These are phyloP conservation scores for Podarcis muralis DNA, from an alignment of 2,113 vertebrate species.

Conservation along the genomic window DNA sequence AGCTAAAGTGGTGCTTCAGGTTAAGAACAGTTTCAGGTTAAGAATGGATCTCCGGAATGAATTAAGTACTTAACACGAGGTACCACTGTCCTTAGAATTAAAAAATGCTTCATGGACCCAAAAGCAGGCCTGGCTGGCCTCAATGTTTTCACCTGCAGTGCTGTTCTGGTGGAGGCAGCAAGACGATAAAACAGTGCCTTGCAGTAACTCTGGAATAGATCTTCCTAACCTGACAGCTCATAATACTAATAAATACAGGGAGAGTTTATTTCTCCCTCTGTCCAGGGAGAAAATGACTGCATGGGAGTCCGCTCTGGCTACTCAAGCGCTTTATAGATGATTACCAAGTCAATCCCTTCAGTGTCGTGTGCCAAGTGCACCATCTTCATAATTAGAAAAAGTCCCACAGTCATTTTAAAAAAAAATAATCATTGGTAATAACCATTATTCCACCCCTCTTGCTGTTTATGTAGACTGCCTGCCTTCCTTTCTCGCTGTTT, in stretches of 20 bases:
- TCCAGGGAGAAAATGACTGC: conserved; percentile 47
- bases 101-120: conserved; percentile 27
- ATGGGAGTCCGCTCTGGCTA: conserved; percentile 35
- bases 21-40: no score
- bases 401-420: conserved; percentile 34
- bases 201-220: conserved; percentile 49
- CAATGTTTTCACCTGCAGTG: conserved; percentile 30
- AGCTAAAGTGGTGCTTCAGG: no score
- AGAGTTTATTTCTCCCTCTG: conserved; percentile 59
- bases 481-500: background rate
- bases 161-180: conserved; percentile 13
- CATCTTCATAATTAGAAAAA: conserved; percentile 61
- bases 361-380: conserved; percentile 44
- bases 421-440: conserved; percentile 31
- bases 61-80: no score
- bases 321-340: conserved; percentile 45
- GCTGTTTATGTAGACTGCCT: background rate
- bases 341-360: conserved; percentile 46
- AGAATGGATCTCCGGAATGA: no score
- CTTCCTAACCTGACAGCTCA: conserved; percentile 47
- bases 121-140: conserved; percentile 36
- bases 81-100: background rate
- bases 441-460: conserved; percentile 15
- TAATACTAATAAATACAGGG: conserved; percentile 63
- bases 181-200: conserved; percentile 51